Evolutionary conservation across 2,113 vertebrate species (phyloP), one percentile per base, ranked within the genome.

Genomic region (Ploceus nigricollis): DNA sequence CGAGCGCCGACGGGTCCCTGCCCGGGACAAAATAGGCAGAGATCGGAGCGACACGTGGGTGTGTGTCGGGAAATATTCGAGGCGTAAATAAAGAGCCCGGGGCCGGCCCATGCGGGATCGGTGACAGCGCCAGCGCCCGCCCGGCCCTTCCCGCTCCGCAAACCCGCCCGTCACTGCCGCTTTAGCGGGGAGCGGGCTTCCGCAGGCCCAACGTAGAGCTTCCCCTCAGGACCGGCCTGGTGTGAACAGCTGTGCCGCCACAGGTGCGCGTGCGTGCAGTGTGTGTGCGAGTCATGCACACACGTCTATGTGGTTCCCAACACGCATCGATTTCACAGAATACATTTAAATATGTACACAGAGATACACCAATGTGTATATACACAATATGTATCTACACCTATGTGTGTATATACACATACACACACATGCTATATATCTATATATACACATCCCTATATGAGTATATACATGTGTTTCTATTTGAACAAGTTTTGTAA

Each of bases 61-160:
- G 48, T 0, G 3, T 2, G 16, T 5, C 4, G 0, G 24, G 35
- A 4, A 14, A 8, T 2, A 2, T 2, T 14, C 30, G 40, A 18
- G 40, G 66, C 13, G 11, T 11, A 0, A 11, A 2, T 1, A 2
- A 17, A 3, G 35, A 18, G 35, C 24, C 2, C 13, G 30, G n/a
- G 3, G 15, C 7, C 7, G n/a, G n/a, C 30, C 12, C 61, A 0
- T 0, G 31, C 24, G 51, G 37, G 35, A 4, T 17, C 25, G 21
- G 42, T 5, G 70, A 16, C 42, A 9, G 61, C 25, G 15, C 3
- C 44, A 27, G 44, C 17, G 14, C 7, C 53, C 5, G 15, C 0
- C 31, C 17, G 27, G 37, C 22, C 63, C 27, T 10, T 13, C 33
- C 45, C 4, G 47, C 73, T 4, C 47, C 56, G 15, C 54, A 39